Conservation (phyloP, 2,888 invertebrate species). For the Salpingus planirostris region DNA sequence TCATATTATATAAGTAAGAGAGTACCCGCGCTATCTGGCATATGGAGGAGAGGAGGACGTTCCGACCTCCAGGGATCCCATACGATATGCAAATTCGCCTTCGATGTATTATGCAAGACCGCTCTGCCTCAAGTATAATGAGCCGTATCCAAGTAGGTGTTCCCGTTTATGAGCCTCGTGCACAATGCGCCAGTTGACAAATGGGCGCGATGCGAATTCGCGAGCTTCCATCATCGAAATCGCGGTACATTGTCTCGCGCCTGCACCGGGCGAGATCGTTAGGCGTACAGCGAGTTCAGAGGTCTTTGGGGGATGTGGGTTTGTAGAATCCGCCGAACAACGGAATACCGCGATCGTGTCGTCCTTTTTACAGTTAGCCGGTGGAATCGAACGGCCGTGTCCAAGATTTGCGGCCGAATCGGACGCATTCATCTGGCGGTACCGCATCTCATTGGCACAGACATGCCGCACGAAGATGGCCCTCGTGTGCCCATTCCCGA, state of each 20-base stretch:
- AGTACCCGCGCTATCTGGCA: no score
- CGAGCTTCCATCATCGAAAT: no score
- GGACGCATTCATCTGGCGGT: conserved; percentile 10
- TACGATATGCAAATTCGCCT: conserved; percentile 14
- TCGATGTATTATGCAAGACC: conserved; percentile 18
- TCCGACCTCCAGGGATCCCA: conserved; percentile 5
- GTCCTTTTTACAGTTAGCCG: conserved; percentile 9
- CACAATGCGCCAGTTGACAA: conserved; percentile 20
- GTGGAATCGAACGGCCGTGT: conserved; percentile 1
- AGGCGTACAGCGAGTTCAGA: background rate
- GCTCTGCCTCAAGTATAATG: conserved; percentile 19
- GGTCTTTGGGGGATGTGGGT: conserved; percentile 4
- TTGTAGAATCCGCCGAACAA: conserved; percentile 8
- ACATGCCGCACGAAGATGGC: no score
- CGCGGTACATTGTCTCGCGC: background rate
- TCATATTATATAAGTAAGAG: no score
- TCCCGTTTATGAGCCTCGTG: conserved; percentile 20
- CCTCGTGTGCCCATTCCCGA: no score
- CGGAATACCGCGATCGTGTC: conserved; percentile 4
- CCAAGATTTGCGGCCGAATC: conserved; percentile 3
- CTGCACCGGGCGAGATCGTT: background rate
- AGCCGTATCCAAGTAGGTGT: conserved; percentile 22
- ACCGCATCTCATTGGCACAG: conserved; percentile 12
- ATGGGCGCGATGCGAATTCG: no score
- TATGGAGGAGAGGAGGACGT: conserved; percentile 1